Base-by-base conservation (phyloP, 2,113 vertebrate genomes). In the Athene cunicularia region DNA sequence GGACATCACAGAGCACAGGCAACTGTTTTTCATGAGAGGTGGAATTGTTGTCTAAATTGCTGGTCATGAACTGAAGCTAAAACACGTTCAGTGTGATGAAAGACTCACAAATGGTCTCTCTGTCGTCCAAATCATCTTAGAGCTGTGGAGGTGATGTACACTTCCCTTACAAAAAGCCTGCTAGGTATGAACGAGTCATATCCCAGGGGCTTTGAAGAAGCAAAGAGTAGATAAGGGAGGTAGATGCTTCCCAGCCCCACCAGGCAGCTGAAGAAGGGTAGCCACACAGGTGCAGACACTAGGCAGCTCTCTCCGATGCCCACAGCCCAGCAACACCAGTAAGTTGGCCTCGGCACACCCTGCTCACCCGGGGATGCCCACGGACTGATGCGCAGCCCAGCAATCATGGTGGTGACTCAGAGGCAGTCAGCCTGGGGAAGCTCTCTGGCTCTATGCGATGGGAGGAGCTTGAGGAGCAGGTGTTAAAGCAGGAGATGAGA, bases 361-460 rank as follows among this genome's bases (percentile, higher is more conserved):
- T 9, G 4, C 35, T 58, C 8, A 3, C 47, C 10, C 4, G 4
- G 28, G n/a, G 14, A 11, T 37, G 14, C 9, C 26, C 2, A 0
- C 24, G 59, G 9, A 37, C 18, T 2, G 0, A 27, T 8, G 73
- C 37, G 73, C 37, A 64, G 41, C 37, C 35, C 63, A 20, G 62
- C 1, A 8, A 21, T 16, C 0, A 0, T 0, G 0, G 33, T 22
- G 62, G 19, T 45, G 62, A 5, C 18, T 62, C 6, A 11, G 47
- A n/a, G 18, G 8, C 33, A 80, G 39, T 14, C 50, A 72, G 49
- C 22, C 82, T 43, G 20, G 52, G 26, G 17, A 66, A 50, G 8
- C 23, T 62, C 15, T 63, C 43, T 55, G n/a, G 5, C 13, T 81
- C 45, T n/a, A 7, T 53, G 49, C 2, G 2, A 49, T 1, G 2